Evolutionary conservation across 2,888 invertebrate species (phyloP).

Genomic region (Calameuta pallipes): DNA sequence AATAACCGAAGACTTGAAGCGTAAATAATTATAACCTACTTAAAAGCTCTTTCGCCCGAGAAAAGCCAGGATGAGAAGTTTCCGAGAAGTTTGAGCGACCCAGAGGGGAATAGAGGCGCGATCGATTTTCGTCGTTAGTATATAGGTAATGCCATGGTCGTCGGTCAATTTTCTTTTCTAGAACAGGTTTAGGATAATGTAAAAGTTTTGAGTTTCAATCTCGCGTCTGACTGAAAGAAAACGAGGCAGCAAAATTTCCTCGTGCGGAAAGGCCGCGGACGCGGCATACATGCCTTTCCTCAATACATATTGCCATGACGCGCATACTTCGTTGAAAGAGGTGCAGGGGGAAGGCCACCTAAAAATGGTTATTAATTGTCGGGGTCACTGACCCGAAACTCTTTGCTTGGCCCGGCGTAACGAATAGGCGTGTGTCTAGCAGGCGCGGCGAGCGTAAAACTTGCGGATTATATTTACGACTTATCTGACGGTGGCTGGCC

Average conservation of each 20-base stretch:
- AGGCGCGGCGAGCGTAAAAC: slow-evolving; percentile 37
- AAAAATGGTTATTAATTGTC: slow-evolving; percentile 51
- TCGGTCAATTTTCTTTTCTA: background rate
- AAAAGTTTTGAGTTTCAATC: background rate
- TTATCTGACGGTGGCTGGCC: slow-evolving; percentile 37
- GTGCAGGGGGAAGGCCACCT: slow-evolving; percentile 3
- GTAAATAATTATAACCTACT: slow-evolving; percentile 54
- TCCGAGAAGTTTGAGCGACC: slow-evolving; percentile 18
- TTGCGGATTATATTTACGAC: slow-evolving; percentile 47
- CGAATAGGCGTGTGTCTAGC: slow-evolving; percentile 4
- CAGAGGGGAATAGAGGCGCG: slow-evolving; percentile 7
- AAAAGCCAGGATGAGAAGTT: slow-evolving; percentile 22
- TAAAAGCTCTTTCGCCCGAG: slow-evolving; percentile 19
- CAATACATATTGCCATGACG: background rate
- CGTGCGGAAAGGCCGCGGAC: background rate
- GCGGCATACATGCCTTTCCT: background rate
- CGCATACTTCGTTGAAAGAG: background rate
- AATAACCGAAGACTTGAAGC: slow-evolving; percentile 42
- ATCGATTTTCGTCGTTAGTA: background rate
- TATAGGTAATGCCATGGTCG: background rate
- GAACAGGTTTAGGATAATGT: background rate
- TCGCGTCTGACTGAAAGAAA: background rate
- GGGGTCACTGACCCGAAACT: slow-evolving; percentile 37
- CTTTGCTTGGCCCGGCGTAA: slow-evolving; percentile 9
- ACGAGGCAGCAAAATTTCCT: background rate